Conservation (phyloP, 2,888 invertebrate species). For the Unio delphinus region DNA sequence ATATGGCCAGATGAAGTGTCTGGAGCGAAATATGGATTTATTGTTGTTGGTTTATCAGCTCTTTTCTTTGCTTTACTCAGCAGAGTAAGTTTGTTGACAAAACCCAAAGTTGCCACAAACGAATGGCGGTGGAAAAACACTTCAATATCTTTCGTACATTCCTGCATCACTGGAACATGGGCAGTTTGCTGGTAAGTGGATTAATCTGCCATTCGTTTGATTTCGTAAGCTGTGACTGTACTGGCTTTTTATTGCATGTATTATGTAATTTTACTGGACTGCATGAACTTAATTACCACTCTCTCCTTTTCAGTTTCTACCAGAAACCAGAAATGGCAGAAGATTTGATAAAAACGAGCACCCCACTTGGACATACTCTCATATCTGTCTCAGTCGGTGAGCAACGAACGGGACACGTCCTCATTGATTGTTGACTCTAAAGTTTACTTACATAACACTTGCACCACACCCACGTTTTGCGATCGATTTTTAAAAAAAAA, state of each 20-base stretch:
- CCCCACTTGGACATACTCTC: slow-evolving; percentile 66
- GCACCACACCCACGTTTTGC: too few relatives aligned
- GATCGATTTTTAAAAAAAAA: too few relatives aligned
- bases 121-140: slow-evolving; percentile 59
- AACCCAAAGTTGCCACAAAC: too few relatives aligned
- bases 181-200: slow-evolving; percentile 47
- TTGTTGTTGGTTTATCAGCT: slow-evolving; percentile 29
- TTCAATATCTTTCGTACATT: slow-evolving; percentile 52
- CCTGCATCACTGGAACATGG: slow-evolving; percentile 45
- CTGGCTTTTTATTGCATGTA: too few relatives aligned
- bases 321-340: slow-evolving; percentile 71
- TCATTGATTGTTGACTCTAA: too few relatives aligned
- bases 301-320: slow-evolving; percentile 69
- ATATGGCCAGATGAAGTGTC: slow-evolving; percentile 41
- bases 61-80: slow-evolving; percentile 18
- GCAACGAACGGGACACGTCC: slow-evolving; percentile 14
- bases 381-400: slow-evolving; percentile 72
- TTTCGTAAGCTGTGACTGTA: too few relatives aligned
- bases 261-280: too few relatives aligned
- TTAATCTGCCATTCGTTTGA: too few relatives aligned
- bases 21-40: slow-evolving; percentile 34
- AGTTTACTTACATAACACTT: too few relatives aligned
- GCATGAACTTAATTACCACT: neutral
- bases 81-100: too few relatives aligned
- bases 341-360: slow-evolving; percentile 71